Conservation (phyloP, 1,140 invertebrate species). For the Saxidomus purpurata region DNA sequence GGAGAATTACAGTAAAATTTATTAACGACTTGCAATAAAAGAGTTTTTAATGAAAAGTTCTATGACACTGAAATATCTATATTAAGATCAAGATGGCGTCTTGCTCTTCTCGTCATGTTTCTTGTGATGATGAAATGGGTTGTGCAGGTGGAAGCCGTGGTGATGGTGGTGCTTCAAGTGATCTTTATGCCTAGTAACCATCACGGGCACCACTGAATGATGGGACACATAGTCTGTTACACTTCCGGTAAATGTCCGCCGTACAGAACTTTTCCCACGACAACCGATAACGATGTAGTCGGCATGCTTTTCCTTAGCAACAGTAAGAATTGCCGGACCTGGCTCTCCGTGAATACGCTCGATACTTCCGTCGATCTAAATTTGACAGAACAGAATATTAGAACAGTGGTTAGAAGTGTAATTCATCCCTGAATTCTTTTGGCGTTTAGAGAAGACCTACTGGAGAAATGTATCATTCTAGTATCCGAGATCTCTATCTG, state of each 20-base stretch:
- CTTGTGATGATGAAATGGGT: conserved; percentile 49
- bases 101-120: conserved; percentile 30
- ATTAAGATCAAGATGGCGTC: neutral
- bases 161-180: conserved; percentile 25
- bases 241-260: conserved; percentile 74
- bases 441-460: too few relatives aligned
- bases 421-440: too few relatives aligned
- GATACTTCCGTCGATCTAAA: conserved; percentile 48
- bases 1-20: too few relatives aligned
- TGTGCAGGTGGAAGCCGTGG: conserved; percentile 46
- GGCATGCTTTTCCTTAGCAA: conserved; percentile 71
- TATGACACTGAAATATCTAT: neutral
- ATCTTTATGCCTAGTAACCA: conserved; percentile 66
- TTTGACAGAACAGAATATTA: neutral
- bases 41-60: too few relatives aligned
- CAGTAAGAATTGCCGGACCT: conserved; percentile 65
- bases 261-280: conserved; percentile 70
- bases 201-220: conserved; percentile 72
- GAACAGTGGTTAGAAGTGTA: too few relatives aligned
- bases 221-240: conserved; percentile 76
- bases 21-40: too few relatives aligned
- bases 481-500: too few relatives aligned
- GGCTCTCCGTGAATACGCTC: conserved; percentile 62
- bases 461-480: too few relatives aligned
- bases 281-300: conserved; percentile 73